Evolutionary conservation across 2,113 vertebrate species (phyloP).

Genomic region (Oxyruncus cristatus): DNA sequence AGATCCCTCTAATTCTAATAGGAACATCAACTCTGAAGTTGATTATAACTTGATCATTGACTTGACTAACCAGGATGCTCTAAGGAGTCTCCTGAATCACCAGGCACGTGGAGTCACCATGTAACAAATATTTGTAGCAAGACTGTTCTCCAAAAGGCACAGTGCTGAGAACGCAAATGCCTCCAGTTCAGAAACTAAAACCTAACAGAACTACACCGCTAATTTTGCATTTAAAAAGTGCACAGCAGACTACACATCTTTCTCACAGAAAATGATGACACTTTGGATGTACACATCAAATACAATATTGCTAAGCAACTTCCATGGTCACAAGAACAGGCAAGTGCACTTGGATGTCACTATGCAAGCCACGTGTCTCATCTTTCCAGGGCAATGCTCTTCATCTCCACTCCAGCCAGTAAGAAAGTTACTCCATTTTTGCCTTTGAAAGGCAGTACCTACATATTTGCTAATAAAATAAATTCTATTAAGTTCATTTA

Average conservation of each 20-base stretch:
- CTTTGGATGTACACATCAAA: background rate
- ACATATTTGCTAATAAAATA: background rate
- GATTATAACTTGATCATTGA: background rate
- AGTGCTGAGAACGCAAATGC: background rate
- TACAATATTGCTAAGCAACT: background rate
- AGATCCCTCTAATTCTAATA: background rate
- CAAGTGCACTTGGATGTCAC: accelerated
- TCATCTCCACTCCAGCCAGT: background rate
- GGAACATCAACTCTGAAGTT: background rate
- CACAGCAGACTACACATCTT: background rate
- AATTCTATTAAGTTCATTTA: background rate
- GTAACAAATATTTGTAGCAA: background rate
- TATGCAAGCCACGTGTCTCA: background rate
- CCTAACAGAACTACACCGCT: background rate
- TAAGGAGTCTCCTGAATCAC: background rate
- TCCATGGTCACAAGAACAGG: background rate
- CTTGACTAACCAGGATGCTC: background rate
- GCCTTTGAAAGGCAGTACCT: background rate
- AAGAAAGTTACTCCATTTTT: background rate
- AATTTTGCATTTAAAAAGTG: background rate
- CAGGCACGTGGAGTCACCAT: accelerated
- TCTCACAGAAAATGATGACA: background rate
- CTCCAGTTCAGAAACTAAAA: background rate
- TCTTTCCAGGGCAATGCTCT: background rate
- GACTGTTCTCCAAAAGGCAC: background rate